These are phyloP conservation scores for Sphenopsis melanotis DNA, from an alignment of 2,797 vertebrate genomes.

Conservation along the genomic window DNA sequence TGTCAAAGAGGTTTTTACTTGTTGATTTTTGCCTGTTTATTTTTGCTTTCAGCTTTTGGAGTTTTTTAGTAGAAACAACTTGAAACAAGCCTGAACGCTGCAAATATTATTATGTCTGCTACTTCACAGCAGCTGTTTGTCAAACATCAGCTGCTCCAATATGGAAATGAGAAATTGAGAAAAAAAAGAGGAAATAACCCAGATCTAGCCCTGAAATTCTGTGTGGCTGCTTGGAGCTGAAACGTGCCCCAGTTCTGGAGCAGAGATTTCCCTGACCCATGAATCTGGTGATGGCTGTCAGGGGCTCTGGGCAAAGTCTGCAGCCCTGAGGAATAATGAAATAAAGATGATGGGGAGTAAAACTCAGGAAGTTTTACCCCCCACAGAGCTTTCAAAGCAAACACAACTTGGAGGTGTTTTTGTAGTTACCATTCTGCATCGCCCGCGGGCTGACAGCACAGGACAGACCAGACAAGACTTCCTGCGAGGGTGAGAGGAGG, in stretches of 20 bases:
- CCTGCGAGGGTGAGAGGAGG: not conserved
- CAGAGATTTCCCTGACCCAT: not conserved
- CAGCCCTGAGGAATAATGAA: not conserved
- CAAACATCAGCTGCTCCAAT: not conserved
- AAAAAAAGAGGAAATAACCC: not conserved
- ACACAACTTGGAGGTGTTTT: not conserved
- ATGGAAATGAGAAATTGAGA: not conserved
- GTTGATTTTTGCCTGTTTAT: not conserved
- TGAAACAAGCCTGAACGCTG: not conserved
- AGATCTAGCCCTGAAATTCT: not conserved
- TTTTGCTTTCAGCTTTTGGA: not conserved
- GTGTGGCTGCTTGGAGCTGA: not conserved
- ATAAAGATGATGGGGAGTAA: not conserved
- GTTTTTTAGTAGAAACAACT: not conserved
- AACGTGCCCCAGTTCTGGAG: accelerated
- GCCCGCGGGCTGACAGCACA: accelerated
- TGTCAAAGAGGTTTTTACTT: not conserved
- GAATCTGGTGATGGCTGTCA: not conserved
- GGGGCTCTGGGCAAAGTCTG: not conserved
- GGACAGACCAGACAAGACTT: not conserved
- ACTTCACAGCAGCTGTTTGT: not conserved
- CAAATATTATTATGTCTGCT: not conserved
- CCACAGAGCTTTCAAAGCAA: not conserved
- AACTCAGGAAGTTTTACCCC: not conserved
- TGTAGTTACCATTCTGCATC: not conserved